A percentile compares a stretch with the other conserved stretches of the same genome.
phyloP scores from a whole-genome alignment of 2,797 vertebrate species.

The Sebastes kiyomatsui region DNA sequence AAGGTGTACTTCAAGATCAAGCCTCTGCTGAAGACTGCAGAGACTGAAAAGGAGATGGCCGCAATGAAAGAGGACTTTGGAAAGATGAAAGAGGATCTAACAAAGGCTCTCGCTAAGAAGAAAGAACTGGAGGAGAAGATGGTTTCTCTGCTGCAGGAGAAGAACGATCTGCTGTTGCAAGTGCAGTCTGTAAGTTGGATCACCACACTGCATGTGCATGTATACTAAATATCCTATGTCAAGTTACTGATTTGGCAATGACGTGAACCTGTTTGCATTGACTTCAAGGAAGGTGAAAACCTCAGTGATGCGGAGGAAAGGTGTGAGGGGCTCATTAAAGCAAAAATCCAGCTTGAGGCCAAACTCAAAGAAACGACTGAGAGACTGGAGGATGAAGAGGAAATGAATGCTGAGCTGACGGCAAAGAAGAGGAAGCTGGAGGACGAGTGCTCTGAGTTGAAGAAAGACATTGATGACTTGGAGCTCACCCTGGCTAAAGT shows the following conservation, averaged over 20 bases:
- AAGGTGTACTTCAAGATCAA: slow-evolving; percentile 95
- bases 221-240: not conserved
- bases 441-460: slow-evolving; percentile 78
- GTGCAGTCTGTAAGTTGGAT: slow-evolving; percentile 85
- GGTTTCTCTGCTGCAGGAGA: slow-evolving; percentile 89
- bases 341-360: slow-evolving; percentile 86
- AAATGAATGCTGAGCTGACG: slow-evolving; percentile 88
- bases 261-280: not conserved
- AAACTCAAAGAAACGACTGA: slow-evolving; percentile 88
- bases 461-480: slow-evolving; percentile 82
- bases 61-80: slow-evolving; percentile 92
- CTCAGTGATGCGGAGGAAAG: slow-evolving; percentile 88
- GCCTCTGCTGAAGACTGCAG: slow-evolving; percentile 90
- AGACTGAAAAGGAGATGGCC: slow-evolving; percentile 92
- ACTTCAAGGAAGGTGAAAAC: slow-evolving; percentile 69
- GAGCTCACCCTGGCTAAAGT: slow-evolving; percentile 79
- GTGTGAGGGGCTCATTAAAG: slow-evolving; percentile 89
- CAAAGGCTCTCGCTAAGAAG: slow-evolving; percentile 86
- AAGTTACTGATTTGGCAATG: not conserved
- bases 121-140: slow-evolving; percentile 94
- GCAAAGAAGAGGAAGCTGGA: slow-evolving; percentile 82
- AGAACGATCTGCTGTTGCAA: slow-evolving; percentile 88
- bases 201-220: slow-evolving; percentile 13
- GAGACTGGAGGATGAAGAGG: slow-evolving; percentile 90
- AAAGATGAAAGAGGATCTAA: slow-evolving; percentile 87